Evolutionary conservation across 2,888 invertebrate genomes (phyloP), one percentile per base, ranked within the genome.

Genomic region (Xanthia icteritia): DNA sequence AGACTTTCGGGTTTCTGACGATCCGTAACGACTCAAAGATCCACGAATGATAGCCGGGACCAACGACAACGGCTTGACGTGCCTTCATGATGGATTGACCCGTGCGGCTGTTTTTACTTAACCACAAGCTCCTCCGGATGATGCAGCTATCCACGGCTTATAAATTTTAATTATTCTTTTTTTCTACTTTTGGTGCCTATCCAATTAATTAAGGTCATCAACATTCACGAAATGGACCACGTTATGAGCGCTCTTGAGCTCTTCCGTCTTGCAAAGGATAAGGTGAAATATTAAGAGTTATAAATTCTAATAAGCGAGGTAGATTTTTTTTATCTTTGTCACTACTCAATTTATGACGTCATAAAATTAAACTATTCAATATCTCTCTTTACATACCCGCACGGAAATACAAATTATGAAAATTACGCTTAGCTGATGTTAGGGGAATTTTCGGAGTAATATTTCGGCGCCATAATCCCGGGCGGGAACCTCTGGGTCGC

Each of bases 381-480:
- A 65, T 65, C 27, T 45, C 27, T 51, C 60, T 54, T 20, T 48
- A 48, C 48, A 60, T 66, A 76, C 11, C 5, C 48, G 15, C 20
- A 69, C 8, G 60, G 61, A 74, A 72, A 65, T 36, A 45, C 20
- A 76, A 83, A 83, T 83, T 81, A 86, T 80, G 77, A 88, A 81
- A 82, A 82, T 84, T 75, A 77, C 60, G 27, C 60, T 71, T 73
- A 76, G 77, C 71, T 77, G 67, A 86, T 76, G 73, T 78, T 76
- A 63, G 48, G 42, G 11, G 72, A 82, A 82, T 86, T 88, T 78
- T 64, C 70, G 31, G 61, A 79, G 85, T 54, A 75, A 86, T 82
- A 86, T 86, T 79, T 83, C 60, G 72, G 77, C 71, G 65, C 73
- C 67, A 63, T 83, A 83, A 86, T 80, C 80, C 72, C 64, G n/a